A percentile compares a stretch with the other conserved stretches of the same genome.
Evolutionary conservation across 2,113 vertebrate species (phyloP).

Genomic region (Ardeotis arabs): DNA sequence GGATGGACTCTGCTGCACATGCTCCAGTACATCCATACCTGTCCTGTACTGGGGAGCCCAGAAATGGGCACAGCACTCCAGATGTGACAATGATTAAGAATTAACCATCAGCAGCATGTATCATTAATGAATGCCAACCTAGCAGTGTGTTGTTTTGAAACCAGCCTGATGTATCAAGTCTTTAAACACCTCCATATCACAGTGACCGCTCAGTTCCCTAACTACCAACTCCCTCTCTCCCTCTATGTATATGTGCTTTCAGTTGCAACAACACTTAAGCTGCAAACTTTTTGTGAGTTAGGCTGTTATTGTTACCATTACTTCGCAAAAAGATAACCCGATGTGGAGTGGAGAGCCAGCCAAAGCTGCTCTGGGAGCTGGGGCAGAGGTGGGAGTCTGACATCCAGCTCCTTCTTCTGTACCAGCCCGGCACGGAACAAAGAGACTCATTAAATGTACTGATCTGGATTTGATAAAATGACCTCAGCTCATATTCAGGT

Average conservation of each 20-base stretch:
- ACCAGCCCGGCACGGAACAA: neutral
- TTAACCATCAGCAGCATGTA: accelerated
- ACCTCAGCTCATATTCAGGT: neutral
- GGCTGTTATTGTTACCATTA: neutral
- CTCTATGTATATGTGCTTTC: neutral
- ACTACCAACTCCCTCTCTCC: neutral
- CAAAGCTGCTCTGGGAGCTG: neutral
- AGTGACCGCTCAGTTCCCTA: neutral
- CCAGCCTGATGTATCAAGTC: neutral
- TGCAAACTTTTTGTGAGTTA: neutral
- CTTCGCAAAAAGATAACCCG: neutral
- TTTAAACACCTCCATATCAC: neutral
- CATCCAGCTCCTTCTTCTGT: neutral
- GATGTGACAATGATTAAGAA: neutral
- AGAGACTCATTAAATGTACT: slow-evolving; percentile 10
- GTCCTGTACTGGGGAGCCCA: neutral
- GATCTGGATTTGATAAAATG: slow-evolving; percentile 7
- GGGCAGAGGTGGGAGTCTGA: neutral
- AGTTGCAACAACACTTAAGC: neutral
- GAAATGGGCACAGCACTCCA: neutral
- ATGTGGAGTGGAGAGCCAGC: neutral
- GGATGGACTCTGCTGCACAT: neutral
- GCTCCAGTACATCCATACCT: neutral
- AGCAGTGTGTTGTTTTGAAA: neutral
- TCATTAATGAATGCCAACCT: neutral